phyloP scores from a whole-genome alignment of 2,113 vertebrate genomes.

The Columba janthina region DNA sequence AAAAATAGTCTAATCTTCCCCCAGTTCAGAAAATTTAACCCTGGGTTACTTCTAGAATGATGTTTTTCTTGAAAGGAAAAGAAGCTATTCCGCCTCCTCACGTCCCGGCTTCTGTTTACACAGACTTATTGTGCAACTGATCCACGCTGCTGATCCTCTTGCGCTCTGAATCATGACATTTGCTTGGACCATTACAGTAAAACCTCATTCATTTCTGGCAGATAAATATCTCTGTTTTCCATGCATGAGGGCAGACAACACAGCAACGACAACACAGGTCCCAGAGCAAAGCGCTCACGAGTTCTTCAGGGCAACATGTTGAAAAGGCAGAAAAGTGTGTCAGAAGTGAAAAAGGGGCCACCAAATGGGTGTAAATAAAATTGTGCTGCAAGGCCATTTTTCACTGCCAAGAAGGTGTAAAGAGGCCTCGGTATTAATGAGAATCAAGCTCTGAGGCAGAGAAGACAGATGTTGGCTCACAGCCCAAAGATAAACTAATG shows the following conservation, averaged over 20 bases:
- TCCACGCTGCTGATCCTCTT: not conserved
- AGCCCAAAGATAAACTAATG: slow-evolving; percentile 18
- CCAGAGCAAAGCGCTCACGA: not conserved
- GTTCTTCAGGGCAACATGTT: not conserved
- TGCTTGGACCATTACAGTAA: not conserved
- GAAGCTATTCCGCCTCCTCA: not conserved
- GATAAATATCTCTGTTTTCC: slow-evolving; percentile 29
- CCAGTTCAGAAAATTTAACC: not conserved
- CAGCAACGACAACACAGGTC: not conserved
- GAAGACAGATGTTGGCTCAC: not conserved
- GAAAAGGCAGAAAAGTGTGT: not conserved
- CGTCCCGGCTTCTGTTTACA: not conserved
- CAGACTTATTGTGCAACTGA: not conserved
- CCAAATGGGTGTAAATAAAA: not conserved
- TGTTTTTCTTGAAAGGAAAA: not conserved
- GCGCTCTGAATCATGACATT: not conserved
- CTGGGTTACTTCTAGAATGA: not conserved
- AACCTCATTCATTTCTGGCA: not conserved
- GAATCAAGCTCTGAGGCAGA: not conserved
- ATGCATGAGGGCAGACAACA: not conserved
- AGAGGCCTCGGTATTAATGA: not conserved
- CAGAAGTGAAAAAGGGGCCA: not conserved
- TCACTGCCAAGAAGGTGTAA: slow-evolving; percentile 10
- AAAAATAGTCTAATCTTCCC: not conserved
- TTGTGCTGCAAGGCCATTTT: not conserved